These are phyloP conservation scores for Acrocephalus arundinaceus DNA, from an alignment of 2,113 vertebrate genomes.

Conservation along the genomic window DNA sequence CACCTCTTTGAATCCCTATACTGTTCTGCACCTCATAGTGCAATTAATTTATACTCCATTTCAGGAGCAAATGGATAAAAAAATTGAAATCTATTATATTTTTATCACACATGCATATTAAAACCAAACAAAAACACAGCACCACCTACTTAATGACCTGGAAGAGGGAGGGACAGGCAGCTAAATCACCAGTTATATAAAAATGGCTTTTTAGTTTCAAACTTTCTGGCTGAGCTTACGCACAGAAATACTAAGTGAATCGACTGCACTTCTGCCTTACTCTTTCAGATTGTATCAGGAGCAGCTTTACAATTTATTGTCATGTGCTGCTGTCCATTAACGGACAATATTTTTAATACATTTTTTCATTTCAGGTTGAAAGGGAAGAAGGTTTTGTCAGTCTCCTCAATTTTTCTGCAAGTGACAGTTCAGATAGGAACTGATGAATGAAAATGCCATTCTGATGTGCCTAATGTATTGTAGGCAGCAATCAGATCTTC, in stretches of 20 bases:
- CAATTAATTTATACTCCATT: background rate
- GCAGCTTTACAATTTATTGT: conserved; percentile 24
- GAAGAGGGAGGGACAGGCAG: background rate
- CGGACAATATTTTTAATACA: background rate
- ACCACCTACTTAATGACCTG: conserved; percentile 14
- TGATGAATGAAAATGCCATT: conserved; percentile 48
- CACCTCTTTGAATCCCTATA: background rate
- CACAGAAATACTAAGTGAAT: background rate
- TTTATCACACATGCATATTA: conserved; percentile 4
- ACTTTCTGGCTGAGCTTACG: background rate
- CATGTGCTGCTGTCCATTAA: conserved; percentile 14
- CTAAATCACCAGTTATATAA: background rate
- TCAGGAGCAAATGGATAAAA: background rate
- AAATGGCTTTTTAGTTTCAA: conserved; percentile 8
- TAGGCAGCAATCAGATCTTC: conserved; percentile 38
- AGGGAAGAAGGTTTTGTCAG: conserved; percentile 30
- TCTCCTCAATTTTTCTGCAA: conserved; percentile 33
- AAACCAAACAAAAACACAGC: conserved; percentile 6
- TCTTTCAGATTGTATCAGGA: background rate
- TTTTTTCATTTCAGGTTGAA: conserved; percentile 51
- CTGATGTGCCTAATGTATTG: conserved; percentile 14
- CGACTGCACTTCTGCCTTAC: background rate
- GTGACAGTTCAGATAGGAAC: conserved; percentile 50
- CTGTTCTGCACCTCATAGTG: background rate
- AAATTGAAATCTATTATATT: background rate